Base-by-base conservation (phyloP, 2,797 vertebrate species). In the Melanotaenia trifasciata region DNA sequence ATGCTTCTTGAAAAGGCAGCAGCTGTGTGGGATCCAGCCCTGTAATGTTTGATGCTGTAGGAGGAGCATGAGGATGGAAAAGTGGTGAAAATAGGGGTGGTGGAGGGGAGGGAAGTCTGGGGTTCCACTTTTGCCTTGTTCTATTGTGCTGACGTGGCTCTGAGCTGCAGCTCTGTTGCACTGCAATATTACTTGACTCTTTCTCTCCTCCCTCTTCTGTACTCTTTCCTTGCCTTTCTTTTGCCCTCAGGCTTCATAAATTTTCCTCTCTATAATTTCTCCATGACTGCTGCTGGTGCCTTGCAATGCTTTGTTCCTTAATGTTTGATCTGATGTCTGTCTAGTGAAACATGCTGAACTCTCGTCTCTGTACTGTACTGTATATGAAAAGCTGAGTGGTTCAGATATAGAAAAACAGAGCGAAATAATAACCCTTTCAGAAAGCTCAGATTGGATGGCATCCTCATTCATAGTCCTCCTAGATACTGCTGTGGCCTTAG, bases 131-230 rank as follows among this genome's bases (percentile, higher is more conserved):
- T 58, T 76, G 58, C 76, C 84, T 83, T 80, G 77, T 83, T 84
- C 80, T 79, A 61, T 90, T 83, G 86, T 90, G 92, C 92, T 93
- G 92, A 94, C 90, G 91, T 93, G 93, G 92, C 93, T 88, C 58
- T 65, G 78, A 79, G 75, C 84, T 83, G 45, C 89, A 81, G 73
- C 84, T 86, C 76, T 72, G 67, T 59, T 71, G 76, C 30, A 40
- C 83, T 62, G 73, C 84, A 75, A 63, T 64, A 60, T 36, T 66
- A 70, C 78, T 87, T 75, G 77, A 76, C 74, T 82, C 74, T 77
- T 64, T 78, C 74, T 80, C 78, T 83, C 73, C 77, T 85, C 80
- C 79, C 76, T 86, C 71, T 69, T 71, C 67, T 16, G 36, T 70
- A 28, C 1, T 72, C 70, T 72, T 81, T 70, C 58, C 62, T 66